Evolutionary conservation across 1,140 invertebrate genomes (phyloP).

Genomic region (Plectrocnemia conspersa): DNA sequence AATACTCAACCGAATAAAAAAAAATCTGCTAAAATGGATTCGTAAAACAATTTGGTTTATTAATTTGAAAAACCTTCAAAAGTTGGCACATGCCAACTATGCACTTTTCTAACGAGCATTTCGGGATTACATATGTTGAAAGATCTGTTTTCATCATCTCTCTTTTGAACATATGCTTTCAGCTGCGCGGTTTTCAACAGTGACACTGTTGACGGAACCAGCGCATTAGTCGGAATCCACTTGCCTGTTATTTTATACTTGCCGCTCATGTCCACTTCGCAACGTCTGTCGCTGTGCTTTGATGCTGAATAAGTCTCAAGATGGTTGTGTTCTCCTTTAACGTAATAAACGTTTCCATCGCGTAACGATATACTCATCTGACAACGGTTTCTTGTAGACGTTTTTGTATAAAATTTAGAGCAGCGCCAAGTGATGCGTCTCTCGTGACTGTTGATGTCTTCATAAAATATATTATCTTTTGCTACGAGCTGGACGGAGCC

Average conservation of each 20-base stretch:
- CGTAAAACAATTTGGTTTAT: too few species aligned
- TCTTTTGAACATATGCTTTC: too few species aligned
- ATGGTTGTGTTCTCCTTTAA: slow-evolving; percentile 48
- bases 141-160: too few species aligned
- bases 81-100: too few species aligned
- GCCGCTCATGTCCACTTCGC: slow-evolving; percentile 48
- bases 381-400: slow-evolving; percentile 39
- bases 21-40: too few species aligned
- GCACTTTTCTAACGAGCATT: too few species aligned
- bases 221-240: slow-evolving; percentile 14
- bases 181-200: too few species aligned
- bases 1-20: too few species aligned
- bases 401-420: slow-evolving; percentile 49
- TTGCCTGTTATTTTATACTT: slow-evolving; percentile 47
- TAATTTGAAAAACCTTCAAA: too few species aligned
- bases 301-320: slow-evolving; percentile 46
- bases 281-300: slow-evolving; percentile 47
- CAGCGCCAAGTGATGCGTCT: slow-evolving; percentile 49
- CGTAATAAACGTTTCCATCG: slow-evolving; percentile 47
- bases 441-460: slow-evolving; percentile 47
- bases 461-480: slow-evolving; percentile 49
- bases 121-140: too few species aligned
- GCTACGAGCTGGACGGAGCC: slow-evolving; percentile 48
- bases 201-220: too few species aligned
- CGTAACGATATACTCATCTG: slow-evolving; percentile 48